Evolutionary conservation across 1,140 invertebrate species (phyloP).

Genomic region (Drosophila setifemur): DNA sequence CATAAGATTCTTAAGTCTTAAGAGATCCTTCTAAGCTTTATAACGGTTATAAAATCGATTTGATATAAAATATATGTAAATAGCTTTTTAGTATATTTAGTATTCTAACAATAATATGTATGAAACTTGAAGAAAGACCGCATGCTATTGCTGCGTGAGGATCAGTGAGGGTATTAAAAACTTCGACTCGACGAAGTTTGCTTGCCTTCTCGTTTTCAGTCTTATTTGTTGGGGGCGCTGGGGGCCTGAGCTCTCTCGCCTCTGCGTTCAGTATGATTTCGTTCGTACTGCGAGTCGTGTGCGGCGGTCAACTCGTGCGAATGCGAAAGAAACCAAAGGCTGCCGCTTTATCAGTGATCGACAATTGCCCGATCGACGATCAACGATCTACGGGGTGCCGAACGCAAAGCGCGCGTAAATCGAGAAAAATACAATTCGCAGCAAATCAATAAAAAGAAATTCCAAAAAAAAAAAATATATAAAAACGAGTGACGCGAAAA

Average conservation of each 20-base stretch:
- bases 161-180: background rate
- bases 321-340: slow-evolving; percentile 18
- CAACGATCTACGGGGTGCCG: slow-evolving; percentile 5
- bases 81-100: no score
- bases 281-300: slow-evolving; percentile 67
- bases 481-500: background rate
- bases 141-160: no score
- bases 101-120: no score
- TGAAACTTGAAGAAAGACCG: no score
- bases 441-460: no score
- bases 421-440: background rate
- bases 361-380: background rate
- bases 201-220: slow-evolving; percentile 38
- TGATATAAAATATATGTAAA: no score
- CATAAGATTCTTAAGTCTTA: no score
- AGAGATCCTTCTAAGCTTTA: no score
- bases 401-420: slow-evolving; percentile 27
- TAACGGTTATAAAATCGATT: no score
- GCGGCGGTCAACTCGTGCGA: slow-evolving; percentile 44
- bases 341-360: slow-evolving; percentile 31
- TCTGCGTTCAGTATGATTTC: slow-evolving; percentile 52
- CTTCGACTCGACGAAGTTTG: background rate
- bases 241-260: slow-evolving; percentile 30
- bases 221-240: slow-evolving; percentile 39
- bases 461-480: background rate